Conservation (phyloP, 1,140 invertebrate genomes). For the Temnothorax curvispinosus region DNA sequence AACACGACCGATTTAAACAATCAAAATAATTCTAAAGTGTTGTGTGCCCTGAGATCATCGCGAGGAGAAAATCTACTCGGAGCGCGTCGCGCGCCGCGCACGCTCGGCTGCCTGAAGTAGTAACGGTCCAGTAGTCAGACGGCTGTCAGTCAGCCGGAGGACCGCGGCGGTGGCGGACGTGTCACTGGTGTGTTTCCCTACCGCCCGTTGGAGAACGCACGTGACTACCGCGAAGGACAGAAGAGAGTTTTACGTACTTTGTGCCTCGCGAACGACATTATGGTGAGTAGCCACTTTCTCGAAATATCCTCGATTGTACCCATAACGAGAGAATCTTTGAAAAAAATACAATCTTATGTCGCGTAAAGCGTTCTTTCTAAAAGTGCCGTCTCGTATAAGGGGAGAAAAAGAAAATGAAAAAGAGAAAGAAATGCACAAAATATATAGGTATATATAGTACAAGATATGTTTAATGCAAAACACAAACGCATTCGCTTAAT, state of each 20-base stretch:
- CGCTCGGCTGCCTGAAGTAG: constrained; percentile 5
- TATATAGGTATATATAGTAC: too few relatives aligned
- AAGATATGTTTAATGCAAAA: not conserved
- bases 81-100: constrained; percentile 61
- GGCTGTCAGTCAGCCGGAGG: constrained; percentile 64
- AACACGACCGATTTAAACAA: not conserved
- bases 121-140: constrained; percentile 37
- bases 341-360: not conserved
- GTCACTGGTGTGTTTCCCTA: not conserved
- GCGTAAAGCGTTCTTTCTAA: not conserved
- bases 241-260: not conserved
- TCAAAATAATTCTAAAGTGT: not conserved
- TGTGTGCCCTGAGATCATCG: not conserved
- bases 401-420: not conserved
- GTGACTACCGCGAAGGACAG: constrained; percentile 41
- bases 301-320: not conserved
- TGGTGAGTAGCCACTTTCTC: constrained; percentile 35
- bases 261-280: not conserved
- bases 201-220: constrained; percentile 46
- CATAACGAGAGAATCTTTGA: not conserved
- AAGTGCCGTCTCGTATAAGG: not conserved
- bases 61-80: constrained; percentile 18
- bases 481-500: not conserved
- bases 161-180: constrained; percentile 46
- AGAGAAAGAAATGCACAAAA: not conserved